Conservation (phyloP, 2,888 invertebrate genomes). For the Metopia argyrocephala region DNA sequence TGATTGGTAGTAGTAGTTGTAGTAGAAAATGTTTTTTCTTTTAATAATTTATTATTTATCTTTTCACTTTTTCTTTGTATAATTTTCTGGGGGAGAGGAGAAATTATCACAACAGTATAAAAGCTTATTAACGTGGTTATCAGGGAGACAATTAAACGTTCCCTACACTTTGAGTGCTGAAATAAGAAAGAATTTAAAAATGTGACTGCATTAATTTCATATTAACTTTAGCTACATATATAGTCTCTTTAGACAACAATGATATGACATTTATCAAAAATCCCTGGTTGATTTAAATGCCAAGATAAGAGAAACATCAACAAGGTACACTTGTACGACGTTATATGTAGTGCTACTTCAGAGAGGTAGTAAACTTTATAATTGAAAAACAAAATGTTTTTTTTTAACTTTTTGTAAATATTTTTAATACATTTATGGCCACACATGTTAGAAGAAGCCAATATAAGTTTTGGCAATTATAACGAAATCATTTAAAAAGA, state of each 20-base stretch:
- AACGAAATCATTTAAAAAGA: too few relatives aligned
- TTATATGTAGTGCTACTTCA: too few relatives aligned
- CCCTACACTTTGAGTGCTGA: conserved; percentile 54
- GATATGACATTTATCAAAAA: conserved; percentile 37
- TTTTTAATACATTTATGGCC: too few relatives aligned
- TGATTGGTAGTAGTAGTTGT: not conserved
- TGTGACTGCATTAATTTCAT: conserved; percentile 27
- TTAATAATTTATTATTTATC: too few relatives aligned
- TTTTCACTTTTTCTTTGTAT: not conserved
- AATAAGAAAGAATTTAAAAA: conserved; percentile 41
- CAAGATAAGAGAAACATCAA: conserved; percentile 41
- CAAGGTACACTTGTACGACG: not conserved
- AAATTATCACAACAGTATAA: conserved; percentile 49
- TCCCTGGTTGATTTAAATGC: conserved; percentile 47
- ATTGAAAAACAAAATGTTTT: too few relatives aligned
- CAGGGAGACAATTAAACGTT: not conserved
- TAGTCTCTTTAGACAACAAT: conserved; percentile 21
- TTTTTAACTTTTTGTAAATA: too few relatives aligned
- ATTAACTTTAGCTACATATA: conserved; percentile 6
- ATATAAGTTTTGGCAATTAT: too few relatives aligned
- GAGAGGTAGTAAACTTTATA: too few relatives aligned
- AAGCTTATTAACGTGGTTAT: not conserved
- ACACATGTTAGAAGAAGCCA: too few relatives aligned
- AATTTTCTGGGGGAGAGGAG: not conserved
- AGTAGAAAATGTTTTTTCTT: conserved; percentile 11